Base-by-base conservation (phyloP, 2,888 invertebrate species). In the Drosophila nr. fundita region DNA sequence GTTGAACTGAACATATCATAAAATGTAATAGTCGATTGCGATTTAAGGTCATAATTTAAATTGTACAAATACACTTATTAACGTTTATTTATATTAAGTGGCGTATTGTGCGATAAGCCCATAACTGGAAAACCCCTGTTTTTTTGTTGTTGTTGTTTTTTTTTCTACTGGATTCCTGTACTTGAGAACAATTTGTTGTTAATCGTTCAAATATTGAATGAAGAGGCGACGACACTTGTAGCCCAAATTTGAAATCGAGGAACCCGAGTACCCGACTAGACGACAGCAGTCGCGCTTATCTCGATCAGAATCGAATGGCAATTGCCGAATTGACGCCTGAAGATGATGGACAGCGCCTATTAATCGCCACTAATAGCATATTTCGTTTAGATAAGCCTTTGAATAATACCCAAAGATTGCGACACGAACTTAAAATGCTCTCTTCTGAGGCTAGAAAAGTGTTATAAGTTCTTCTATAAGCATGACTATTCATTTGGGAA, bases 361-460 rank as follows among this genome's bases (percentile, higher is more conserved):
- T 91, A 91, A 91, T 91, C 90, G 90, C 77, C 84, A 72, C 89
- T 91, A 91, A 91, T 90, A 90, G 86, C 78, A 81, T 83, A 89
- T 81, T 66, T 72, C 30, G 61, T 78, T 76, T 24, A 80, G 87
- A 87, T 87, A 87, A 87, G 89, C 76, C 70, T 67, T 70, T 29
- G 61, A 65, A 77, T 52, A 49, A 38, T 42, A 27, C 40, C 32
- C 32, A 27, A 55, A 30, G 57, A 58, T 40, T 55, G 50, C 29
- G 27, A 18, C 49, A 27, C 68, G 61, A 60, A 65, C 36, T 29
- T 8, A 29, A 54, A 32, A 72, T 68, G 59, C 85, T 68, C 78
- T 87, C 3, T 40, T 21, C n/a, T 1, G n/a, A 0, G 1, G 11
- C 11, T 32, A 6, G 5, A 5, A 42, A 21, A 6, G 21, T 1